Evolutionary conservation across 2,888 invertebrate species (phyloP).

Genomic region (Hypena proboscidalis): DNA sequence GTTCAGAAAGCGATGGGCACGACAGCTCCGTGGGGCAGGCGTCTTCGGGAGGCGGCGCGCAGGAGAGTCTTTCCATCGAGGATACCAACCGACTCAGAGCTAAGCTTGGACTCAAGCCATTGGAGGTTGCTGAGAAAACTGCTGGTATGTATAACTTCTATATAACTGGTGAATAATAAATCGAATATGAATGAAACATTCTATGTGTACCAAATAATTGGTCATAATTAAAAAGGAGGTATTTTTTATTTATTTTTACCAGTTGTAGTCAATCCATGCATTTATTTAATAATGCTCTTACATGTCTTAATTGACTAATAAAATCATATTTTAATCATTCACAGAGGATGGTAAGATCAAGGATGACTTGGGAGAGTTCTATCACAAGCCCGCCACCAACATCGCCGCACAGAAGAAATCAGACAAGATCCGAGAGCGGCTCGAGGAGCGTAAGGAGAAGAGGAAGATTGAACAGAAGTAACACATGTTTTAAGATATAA

Average conservation of each 20-base stretch:
- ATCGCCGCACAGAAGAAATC: constrained; percentile 89
- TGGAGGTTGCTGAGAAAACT: constrained; percentile 87
- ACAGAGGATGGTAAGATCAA: constrained; percentile 80
- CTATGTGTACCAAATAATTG: no score
- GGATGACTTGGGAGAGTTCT: constrained; percentile 91
- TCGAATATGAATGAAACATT: no score
- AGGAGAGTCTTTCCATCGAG: constrained; percentile 89
- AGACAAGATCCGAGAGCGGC: constrained; percentile 92
- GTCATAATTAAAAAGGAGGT: no score
- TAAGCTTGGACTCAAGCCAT: constrained; percentile 96
- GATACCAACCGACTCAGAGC: constrained; percentile 96
- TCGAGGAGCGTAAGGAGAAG: constrained; percentile 92
- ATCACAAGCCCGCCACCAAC: constrained; percentile 94
- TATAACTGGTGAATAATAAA: no score
- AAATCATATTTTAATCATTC: no score
- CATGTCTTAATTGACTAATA: neutral
- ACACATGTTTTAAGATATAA: constrained; percentile 11
- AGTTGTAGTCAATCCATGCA: no score
- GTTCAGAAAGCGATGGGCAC: constrained; percentile 38
- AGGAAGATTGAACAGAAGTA: constrained; percentile 89
- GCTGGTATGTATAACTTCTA: constrained; percentile 54
- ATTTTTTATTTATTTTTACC: no score
- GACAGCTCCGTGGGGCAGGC: constrained; percentile 54
- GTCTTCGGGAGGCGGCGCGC: constrained; percentile 59
- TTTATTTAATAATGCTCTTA: neutral